These are phyloP conservation scores for Macrobrachium nipponense DNA, from an alignment of 1,140 invertebrate species.

Conservation along the genomic window DNA sequence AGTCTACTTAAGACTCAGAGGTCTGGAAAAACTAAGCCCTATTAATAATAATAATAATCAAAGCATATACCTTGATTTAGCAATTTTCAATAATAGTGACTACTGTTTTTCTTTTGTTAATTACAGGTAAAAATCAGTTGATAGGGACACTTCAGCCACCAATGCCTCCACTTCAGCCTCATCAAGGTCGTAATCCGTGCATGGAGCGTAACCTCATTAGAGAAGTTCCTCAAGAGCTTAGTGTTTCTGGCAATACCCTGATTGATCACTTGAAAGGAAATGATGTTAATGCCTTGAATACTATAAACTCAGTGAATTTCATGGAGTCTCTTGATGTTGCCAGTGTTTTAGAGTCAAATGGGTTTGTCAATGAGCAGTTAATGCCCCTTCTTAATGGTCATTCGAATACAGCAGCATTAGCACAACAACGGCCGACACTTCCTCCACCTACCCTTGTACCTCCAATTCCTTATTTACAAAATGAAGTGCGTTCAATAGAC, in stretches of 20 bases:
- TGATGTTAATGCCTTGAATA: constrained; percentile 49
- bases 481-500: constrained; percentile 56
- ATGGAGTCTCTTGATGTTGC: constrained; percentile 44
- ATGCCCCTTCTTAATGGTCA: constrained; percentile 58
- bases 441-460: constrained; percentile 51
- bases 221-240: constrained; percentile 74
- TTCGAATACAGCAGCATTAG: constrained; percentile 40
- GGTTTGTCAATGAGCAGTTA: constrained; percentile 53
- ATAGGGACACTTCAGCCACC: constrained; percentile 47
- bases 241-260: constrained; percentile 75
- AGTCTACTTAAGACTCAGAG: too few relatives aligned
- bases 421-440: constrained; percentile 38
- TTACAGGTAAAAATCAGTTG: constrained; percentile 57
- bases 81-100: too few relatives aligned
- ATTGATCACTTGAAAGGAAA: constrained; percentile 76
- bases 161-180: constrained; percentile 76
- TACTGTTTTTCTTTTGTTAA: too few relatives aligned
- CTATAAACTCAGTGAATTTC: constrained; percentile 50
- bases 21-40: too few relatives aligned
- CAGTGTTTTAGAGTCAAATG: constrained; percentile 50
- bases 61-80: too few relatives aligned
- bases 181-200: constrained; percentile 90
- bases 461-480: constrained; percentile 56
- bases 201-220: constrained; percentile 82
- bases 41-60: too few relatives aligned